Evolutionary conservation across 2,888 invertebrate species (phyloP), one percentile per base, ranked within the genome.

Genomic region (Perizoma flavofasciatum): DNA sequence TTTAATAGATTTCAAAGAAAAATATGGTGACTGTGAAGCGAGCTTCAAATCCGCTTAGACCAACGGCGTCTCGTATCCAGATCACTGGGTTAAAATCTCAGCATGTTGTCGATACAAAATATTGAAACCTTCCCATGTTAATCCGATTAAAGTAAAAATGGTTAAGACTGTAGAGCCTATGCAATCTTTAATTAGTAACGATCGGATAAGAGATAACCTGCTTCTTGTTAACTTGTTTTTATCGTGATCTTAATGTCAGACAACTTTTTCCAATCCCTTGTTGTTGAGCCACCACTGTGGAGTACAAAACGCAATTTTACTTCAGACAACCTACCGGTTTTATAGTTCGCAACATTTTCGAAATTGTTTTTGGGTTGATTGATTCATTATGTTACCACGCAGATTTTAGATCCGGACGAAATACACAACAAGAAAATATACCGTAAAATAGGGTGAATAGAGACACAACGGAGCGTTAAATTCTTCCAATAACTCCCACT

Each of bases 1-100:
- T 51, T 49, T 49, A 62, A 55, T 46, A 63, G 66, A 71, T 77
- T 72, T 74, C 68, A 65, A 75, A 72, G 71, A 68, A 77, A 75
- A 80, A 78, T 76, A 68, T 68, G 63, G 65, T 67, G 68, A 61
- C 52, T 70, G 67, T 66, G 72, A 71, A 67, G 71, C 76, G 72
- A 67, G 66, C 49, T 57, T 62, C 59, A 68, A 74, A 78, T 75
- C 77, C 68, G 72, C 73, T 76, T 77, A 75, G 49, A 48, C 22
- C 22, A 22, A 49, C 56, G 48, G 51, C 46, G 46, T 22, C 61
- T 53, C 33, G 57, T 46, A 33, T 33, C 43, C 58, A 54, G 57
- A 49, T 50, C 60, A 49, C 57, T 51, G 49, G 55, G 55, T 60
- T 52, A 49, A 49, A 33, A 46, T 43, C 46, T 55, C 43, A 49